phyloP scores from a whole-genome alignment of 2,797 vertebrate genomes.

The Phoeniculus purpureus region DNA sequence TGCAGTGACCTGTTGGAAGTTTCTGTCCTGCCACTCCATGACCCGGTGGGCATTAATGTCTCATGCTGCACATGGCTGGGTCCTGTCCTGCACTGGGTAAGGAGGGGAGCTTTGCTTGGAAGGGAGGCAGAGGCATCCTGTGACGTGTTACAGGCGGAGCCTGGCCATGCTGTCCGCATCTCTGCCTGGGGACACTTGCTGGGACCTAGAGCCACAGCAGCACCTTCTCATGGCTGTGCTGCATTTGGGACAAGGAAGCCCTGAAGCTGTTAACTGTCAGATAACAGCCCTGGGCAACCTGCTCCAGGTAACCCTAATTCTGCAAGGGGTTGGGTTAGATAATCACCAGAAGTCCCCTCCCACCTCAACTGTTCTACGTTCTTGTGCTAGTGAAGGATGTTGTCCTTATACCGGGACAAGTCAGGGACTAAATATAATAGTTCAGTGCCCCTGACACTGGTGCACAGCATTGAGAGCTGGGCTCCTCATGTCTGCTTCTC shows the following conservation, averaged over 20 bases:
- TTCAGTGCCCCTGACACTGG: not conserved
- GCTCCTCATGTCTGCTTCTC: not conserved
- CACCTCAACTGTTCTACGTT: not conserved
- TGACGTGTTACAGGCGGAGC: not conserved
- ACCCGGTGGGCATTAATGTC: not conserved
- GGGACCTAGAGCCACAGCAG: not conserved
- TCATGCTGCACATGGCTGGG: not conserved
- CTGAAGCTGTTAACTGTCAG: not conserved
- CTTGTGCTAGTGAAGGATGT: not conserved
- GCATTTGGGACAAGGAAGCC: not conserved
- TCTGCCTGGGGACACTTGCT: not conserved
- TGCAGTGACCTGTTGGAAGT: not conserved
- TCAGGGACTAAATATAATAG: not conserved
- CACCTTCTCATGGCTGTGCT: not conserved
- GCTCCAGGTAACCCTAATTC: not conserved
- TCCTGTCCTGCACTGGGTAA: accelerated
- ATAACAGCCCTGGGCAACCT: not conserved
- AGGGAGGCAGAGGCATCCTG: not conserved
- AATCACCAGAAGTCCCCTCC: not conserved
- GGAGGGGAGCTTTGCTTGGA: not conserved
- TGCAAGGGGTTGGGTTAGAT: not conserved
- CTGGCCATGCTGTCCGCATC: not conserved
- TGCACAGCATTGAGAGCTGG: not conserved
- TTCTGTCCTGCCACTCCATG: not conserved
- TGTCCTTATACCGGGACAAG: not conserved